Conservation (phyloP, 2,888 invertebrate species). For the Magallana nippona region DNA sequence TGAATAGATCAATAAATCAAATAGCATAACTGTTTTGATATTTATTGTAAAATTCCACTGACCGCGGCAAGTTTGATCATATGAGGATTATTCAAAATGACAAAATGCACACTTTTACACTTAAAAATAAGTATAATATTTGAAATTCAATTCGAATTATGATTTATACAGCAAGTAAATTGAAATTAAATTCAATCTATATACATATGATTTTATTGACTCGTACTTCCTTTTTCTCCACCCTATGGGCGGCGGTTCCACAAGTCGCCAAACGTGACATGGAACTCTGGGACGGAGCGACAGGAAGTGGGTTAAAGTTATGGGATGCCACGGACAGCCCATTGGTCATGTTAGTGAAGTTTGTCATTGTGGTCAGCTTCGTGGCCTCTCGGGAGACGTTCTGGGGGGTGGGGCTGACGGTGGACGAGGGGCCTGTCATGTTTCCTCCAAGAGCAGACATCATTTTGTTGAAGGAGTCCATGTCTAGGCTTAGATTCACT, state of each 20-base stretch:
- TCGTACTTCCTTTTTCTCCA: slow-evolving; percentile 12
- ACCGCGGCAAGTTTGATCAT: too few relatives aligned
- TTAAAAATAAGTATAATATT: too few relatives aligned
- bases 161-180: too few relatives aligned
- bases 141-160: too few relatives aligned
- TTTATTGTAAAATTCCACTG: neutral
- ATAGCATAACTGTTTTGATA: too few relatives aligned
- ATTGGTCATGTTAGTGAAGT: slow-evolving; percentile 53
- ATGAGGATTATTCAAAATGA: too few relatives aligned
- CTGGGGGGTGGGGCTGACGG: slow-evolving; percentile 57
- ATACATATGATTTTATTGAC: neutral
- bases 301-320: slow-evolving; percentile 19
- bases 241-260: slow-evolving; percentile 48
- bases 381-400: slow-evolving; percentile 59
- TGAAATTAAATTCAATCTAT: too few relatives aligned
- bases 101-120: too few relatives aligned
- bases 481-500: slow-evolving; percentile 70
- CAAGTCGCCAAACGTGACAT: slow-evolving; percentile 62
- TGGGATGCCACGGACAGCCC: slow-evolving; percentile 54
- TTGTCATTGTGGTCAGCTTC: slow-evolving; percentile 54
- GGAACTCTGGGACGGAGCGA: slow-evolving; percentile 47
- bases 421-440: slow-evolving; percentile 41
- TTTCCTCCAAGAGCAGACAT: slow-evolving; percentile 64
- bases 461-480: slow-evolving; percentile 71
- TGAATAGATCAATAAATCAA: too few relatives aligned